These are phyloP conservation scores for Parasteatoda lunata DNA, from an alignment of 2,888 invertebrate genomes.

Conservation along the genomic window DNA sequence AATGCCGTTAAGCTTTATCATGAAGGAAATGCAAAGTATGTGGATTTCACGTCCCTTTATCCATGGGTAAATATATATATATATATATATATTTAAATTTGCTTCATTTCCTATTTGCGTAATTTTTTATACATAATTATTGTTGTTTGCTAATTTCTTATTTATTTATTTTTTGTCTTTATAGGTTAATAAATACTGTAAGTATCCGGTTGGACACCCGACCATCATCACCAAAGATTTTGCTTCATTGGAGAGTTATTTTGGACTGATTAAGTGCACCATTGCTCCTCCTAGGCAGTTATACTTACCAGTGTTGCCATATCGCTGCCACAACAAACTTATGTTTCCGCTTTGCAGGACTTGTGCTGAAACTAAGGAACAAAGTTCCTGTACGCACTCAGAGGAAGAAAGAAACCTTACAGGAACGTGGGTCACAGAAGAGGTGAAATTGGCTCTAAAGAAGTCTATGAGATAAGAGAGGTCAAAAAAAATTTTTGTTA, in stretches of 20 bases:
- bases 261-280: not conserved
- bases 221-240: too few relatives aligned
- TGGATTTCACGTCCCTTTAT: not conserved
- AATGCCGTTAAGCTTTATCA: not conserved
- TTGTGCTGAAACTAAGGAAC: not conserved
- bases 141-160: not conserved
- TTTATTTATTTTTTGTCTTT: not conserved
- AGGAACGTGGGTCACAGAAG: not conserved
- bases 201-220: too few relatives aligned
- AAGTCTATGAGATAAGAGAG: not conserved
- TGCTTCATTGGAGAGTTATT: not conserved
- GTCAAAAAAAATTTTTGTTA: not conserved
- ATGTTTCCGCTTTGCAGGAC: not conserved
- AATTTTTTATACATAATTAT: not conserved
- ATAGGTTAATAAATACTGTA: not conserved
- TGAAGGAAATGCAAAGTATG: not conserved
- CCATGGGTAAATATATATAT: not conserved
- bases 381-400: not conserved
- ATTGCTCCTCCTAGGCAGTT: not conserved
- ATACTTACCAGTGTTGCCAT: not conserved
- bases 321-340: not conserved
- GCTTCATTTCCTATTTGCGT: not conserved
- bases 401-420: not conserved
- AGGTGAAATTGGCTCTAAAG: not conserved
- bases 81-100: not conserved